Conservation (phyloP, 2,888 invertebrate species). For the Pelosia muscerda region DNA sequence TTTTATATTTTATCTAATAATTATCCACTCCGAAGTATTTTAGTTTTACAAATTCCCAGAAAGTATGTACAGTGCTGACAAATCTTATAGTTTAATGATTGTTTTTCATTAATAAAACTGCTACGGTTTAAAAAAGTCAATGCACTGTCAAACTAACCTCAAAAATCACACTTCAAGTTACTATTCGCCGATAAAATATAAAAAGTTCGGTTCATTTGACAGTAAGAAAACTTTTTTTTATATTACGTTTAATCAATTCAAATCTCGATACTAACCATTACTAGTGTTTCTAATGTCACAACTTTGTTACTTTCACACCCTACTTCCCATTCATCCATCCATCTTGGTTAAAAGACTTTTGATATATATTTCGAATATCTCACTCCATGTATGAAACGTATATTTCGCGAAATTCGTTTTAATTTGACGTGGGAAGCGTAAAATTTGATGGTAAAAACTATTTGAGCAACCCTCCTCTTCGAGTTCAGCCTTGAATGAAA, state of each 20-base stretch:
- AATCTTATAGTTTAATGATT: slow-evolving; percentile 22
- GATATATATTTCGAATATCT: slow-evolving; percentile 8
- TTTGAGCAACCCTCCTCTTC: not conserved
- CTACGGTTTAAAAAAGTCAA: slow-evolving; percentile 19
- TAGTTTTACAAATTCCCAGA: slow-evolving; percentile 19
- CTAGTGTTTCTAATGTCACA: slow-evolving; percentile 35
- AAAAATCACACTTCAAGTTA: not conserved
- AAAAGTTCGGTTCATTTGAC: slow-evolving; percentile 13
- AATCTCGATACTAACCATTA: slow-evolving; percentile 36
- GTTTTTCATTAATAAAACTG: slow-evolving; percentile 18
- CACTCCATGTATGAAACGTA: not conserved
- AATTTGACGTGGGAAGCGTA: not conserved
- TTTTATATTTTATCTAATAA: slow-evolving; percentile 33
- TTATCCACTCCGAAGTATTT: slow-evolving; percentile 28
- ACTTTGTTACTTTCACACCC: slow-evolving; percentile 27
- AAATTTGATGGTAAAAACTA: not conserved
- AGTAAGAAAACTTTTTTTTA: slow-evolving; percentile 26
- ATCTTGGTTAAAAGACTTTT: not conserved
- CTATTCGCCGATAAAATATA: slow-evolving; percentile 16
- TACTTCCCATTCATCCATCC: not conserved
- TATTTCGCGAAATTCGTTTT: not conserved
- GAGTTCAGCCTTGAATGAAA: not conserved
- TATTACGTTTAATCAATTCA: slow-evolving; percentile 30
- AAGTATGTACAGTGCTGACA: slow-evolving; percentile 16
- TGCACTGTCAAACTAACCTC: slow-evolving; percentile 20